Percentiles rank a stretch among this genome's conserved stretches.
Conservation (phyloP, 2,797 vertebrate species). For the Rhabdomys pumilio region DNA sequence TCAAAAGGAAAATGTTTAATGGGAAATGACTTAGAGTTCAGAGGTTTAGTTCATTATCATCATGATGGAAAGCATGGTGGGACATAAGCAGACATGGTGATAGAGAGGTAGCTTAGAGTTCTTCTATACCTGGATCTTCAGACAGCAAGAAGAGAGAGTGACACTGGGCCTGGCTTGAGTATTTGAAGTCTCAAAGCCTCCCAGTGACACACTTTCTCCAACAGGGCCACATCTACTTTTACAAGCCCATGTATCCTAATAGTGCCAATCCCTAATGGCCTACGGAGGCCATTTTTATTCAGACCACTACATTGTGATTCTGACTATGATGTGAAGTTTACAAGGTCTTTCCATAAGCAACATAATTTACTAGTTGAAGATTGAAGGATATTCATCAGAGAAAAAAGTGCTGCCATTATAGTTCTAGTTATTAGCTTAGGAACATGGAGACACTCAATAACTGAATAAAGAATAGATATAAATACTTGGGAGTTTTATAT, state of each 20-base stretch:
- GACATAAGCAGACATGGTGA: background rate
- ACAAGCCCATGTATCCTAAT: background rate
- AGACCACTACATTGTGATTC: background rate
- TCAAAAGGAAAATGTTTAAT: background rate
- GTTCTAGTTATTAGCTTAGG: constrained; percentile 67
- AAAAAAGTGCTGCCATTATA: constrained; percentile 62
- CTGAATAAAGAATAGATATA: constrained; percentile 75
- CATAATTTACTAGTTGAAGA: constrained; percentile 62
- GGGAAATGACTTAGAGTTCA: background rate
- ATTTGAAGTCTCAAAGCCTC: background rate
- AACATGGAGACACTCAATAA: constrained; percentile 53
- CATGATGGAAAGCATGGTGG: no score
- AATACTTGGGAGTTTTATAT: constrained; percentile 81
- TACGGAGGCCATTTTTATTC: background rate
- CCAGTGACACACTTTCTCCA: background rate
- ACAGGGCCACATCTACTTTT: background rate
- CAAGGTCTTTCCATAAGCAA: constrained; percentile 55
- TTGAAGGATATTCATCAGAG: constrained; percentile 65
- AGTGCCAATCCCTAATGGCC: background rate
- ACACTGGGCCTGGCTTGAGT: background rate
- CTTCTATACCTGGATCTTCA: background rate
- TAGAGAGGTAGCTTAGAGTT: background rate
- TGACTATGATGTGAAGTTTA: constrained; percentile 57
- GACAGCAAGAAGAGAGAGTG: background rate
- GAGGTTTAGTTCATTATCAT: background rate